Evolutionary conservation across 92 coral and sea anemone species (phyloP).

Genomic region (Siderastrea siderea): DNA sequence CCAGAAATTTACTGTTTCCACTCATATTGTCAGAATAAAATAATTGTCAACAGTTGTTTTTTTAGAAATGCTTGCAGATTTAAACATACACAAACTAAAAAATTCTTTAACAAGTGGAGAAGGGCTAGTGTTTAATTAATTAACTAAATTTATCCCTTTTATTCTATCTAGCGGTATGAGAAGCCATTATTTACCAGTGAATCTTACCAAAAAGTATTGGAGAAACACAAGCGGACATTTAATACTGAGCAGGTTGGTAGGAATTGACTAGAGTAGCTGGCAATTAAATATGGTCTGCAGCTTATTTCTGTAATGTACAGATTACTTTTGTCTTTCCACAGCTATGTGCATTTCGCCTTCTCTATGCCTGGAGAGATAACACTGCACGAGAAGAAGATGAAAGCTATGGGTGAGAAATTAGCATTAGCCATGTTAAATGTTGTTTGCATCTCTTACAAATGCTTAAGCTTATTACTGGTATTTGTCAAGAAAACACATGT

Average conservation of each 20-base stretch:
- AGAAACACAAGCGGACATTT: constrained; percentile 84
- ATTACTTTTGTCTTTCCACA: constrained; percentile 4
- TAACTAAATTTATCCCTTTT: not conserved
- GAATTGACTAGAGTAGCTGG: not conserved
- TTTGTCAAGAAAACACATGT: not conserved
- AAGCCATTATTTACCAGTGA: constrained; percentile 89
- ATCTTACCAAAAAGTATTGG: constrained; percentile 78
- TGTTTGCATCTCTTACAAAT: not conserved
- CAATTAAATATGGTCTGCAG: too few relatives aligned
- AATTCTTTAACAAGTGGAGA: too few relatives aligned
- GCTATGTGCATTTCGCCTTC: constrained; percentile 86
- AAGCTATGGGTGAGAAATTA: constrained; percentile 81
- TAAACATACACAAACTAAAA: too few relatives aligned
- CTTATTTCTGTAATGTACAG: too few relatives aligned
- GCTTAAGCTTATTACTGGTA: too few relatives aligned
- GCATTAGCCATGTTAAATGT: not conserved
- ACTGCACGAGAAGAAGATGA: constrained; percentile 98
- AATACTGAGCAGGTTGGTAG: constrained; percentile 80
- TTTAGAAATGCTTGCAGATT: too few relatives aligned
- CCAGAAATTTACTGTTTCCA: too few relatives aligned
- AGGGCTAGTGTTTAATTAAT: not conserved
- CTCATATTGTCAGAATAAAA: too few relatives aligned
- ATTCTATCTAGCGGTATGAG: constrained; percentile 76
- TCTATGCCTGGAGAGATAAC: constrained; percentile 91
- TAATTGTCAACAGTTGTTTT: too few relatives aligned